Percentiles rank a stretch among this genome's conserved stretches.
phyloP scores from a whole-genome alignment of 1,140 invertebrate species.

The Rhynchophorus ferrugineus region DNA sequence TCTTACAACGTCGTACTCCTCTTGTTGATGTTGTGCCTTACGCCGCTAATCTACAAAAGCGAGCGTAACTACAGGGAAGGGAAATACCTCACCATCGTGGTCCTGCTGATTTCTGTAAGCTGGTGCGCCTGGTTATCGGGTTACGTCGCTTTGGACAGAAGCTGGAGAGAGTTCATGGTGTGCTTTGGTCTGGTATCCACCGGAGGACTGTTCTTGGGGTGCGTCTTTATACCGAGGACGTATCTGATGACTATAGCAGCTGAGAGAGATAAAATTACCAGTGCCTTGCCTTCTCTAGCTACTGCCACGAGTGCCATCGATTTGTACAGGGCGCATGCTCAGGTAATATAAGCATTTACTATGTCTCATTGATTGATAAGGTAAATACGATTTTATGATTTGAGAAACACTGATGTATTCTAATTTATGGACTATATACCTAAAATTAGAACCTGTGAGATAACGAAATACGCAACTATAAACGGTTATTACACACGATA shows the following conservation, averaged over 20 bases:
- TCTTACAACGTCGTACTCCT: slow-evolving; percentile 50
- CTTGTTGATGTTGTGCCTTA: slow-evolving; percentile 44
- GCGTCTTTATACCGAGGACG: slow-evolving; percentile 53
- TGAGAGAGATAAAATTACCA: slow-evolving; percentile 46
- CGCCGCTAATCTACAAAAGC: slow-evolving; percentile 49
- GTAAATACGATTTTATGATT: too few relatives aligned
- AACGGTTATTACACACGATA: too few relatives aligned
- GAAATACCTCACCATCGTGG: slow-evolving; percentile 43
- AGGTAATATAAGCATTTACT: slow-evolving; percentile 18
- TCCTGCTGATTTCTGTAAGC: slow-evolving; percentile 40
- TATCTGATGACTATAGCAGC: slow-evolving; percentile 51
- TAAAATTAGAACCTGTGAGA: too few relatives aligned
- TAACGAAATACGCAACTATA: too few relatives aligned
- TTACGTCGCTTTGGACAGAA: slow-evolving; percentile 42
- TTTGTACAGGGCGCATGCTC: slow-evolving; percentile 34
- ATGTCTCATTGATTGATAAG: too few relatives aligned
- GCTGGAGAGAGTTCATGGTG: slow-evolving; percentile 50
- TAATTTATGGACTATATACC: too few relatives aligned
- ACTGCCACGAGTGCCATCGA: slow-evolving; percentile 33
- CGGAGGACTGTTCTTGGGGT: slow-evolving; percentile 47
- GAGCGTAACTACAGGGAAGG: slow-evolving; percentile 58
- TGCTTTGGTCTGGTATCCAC: slow-evolving; percentile 49
- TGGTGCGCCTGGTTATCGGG: slow-evolving; percentile 50
- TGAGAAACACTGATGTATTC: too few relatives aligned
- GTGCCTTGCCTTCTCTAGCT: slow-evolving; percentile 42